Evolutionary conservation across 2,888 invertebrate species (phyloP), one percentile per base, ranked within the genome.

Genomic region (Hedychridium roseum): DNA sequence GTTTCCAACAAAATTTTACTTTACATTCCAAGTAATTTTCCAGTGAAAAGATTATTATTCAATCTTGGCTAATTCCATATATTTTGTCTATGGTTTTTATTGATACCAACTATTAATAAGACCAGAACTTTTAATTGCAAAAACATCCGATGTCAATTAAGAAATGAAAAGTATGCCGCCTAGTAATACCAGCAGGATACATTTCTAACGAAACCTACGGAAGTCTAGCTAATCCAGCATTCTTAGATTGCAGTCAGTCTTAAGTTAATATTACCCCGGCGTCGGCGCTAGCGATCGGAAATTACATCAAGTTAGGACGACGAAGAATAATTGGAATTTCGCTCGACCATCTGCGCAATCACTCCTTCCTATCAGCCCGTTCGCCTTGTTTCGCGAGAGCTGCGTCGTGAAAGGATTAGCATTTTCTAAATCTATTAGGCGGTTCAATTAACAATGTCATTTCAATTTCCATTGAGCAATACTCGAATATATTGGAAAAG

Each of bases 371-470:
- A 20, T 38, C 11, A 18, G 15, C 40, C 37, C 37, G 31, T 36
- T 30, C 32, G 27, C 37, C 28, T 17, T 3, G 12, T 21, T 31
- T 35, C 28, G 39, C 43, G n/a, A n/a, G 18, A 9, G 9, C 31
- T 14, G 26, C 7, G 40, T 20, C 21, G 50, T 49, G 49, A 57
- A 60, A 69, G 71, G 67, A 70, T 72, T 71, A 66, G 55, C 66
- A 63, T 62, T 63, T 56, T 59, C 51, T 56, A 64, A 67, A 65
- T 69, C 74, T 73, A 74, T 74, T 74, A 73, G 66, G 58, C 66
- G 65, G 68, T 46, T 63, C 68, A 67, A 61, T 64, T 66, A 67
- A 63, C 68, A 67, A 65, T 43, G 64, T 74, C 73, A 75, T 74
- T 74, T 68, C 53, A 20, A n/a, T n/a, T 9, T 23, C 23, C 5